Evolutionary conservation across 2,797 vertebrate species (phyloP).

Genomic region (Onychomys leucogaster): DNA sequence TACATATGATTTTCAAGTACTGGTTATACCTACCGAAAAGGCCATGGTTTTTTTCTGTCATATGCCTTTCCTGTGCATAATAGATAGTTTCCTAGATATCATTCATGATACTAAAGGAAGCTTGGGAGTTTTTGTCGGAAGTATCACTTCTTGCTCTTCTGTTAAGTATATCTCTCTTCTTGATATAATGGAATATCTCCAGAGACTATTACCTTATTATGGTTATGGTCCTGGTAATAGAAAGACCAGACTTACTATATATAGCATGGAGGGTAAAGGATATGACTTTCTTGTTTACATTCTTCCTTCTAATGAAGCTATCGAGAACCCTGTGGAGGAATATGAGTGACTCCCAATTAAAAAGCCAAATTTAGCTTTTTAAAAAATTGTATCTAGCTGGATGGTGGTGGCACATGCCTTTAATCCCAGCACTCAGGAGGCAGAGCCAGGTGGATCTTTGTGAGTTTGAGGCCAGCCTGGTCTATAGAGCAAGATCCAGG

Average conservation of each 20-base stretch:
- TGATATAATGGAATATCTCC: background rate
- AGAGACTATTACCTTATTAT: conserved; percentile 23
- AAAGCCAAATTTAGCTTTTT: background rate
- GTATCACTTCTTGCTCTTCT: background rate
- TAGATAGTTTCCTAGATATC: background rate
- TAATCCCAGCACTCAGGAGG: too few relatives aligned
- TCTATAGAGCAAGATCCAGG: too few relatives aligned
- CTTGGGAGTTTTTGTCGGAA: background rate
- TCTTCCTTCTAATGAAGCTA: background rate
- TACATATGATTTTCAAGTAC: background rate
- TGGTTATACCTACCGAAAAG: background rate
- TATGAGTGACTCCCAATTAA: background rate
- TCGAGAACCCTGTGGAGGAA: background rate
- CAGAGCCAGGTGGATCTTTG: too few relatives aligned
- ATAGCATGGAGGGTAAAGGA: background rate
- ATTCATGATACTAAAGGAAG: background rate
- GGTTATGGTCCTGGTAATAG: background rate
- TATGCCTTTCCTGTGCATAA: background rate
- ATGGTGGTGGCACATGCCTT: too few relatives aligned
- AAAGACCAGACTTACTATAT: background rate
- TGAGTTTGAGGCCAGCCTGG: too few relatives aligned
- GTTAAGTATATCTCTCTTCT: background rate
- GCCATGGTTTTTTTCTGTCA: background rate
- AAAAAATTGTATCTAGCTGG: background rate
- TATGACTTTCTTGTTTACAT: background rate